Evolutionary conservation across 2,113 vertebrate genomes (phyloP).

Genomic region (Corydoras sp.): DNA sequence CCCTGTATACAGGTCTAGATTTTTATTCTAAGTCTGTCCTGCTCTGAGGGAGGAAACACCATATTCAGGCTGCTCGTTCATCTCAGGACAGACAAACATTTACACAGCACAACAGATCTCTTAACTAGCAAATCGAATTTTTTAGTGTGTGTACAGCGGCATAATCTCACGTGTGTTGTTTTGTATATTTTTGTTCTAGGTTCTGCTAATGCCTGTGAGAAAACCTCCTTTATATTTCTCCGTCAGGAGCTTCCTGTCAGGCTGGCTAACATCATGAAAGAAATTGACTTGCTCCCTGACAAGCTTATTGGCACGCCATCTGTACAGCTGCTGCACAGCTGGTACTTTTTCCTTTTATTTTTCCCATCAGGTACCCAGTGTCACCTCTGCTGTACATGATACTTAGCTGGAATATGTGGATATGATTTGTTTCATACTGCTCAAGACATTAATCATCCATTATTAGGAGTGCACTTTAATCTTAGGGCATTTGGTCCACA

Average conservation of each 20-base stretch:
- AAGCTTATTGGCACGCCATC: conserved; percentile 82
- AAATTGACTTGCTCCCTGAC: conserved; percentile 91
- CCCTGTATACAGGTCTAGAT: too few species aligned
- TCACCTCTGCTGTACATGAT: background rate
- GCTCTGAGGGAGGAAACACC: too few species aligned
- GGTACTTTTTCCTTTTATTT: conserved; percentile 61
- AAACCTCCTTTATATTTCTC: conserved; percentile 91
- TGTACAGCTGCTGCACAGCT: conserved; percentile 84
- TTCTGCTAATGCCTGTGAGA: conserved; percentile 90
- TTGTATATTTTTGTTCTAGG: conserved; percentile 60
- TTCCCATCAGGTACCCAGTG: background rate
- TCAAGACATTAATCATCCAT: conserved; percentile 1
- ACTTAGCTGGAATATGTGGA: background rate
- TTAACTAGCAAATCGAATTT: background rate
- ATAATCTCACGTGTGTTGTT: background rate
- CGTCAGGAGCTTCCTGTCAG: conserved; percentile 93
- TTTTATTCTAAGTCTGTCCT: too few species aligned
- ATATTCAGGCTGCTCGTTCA: too few species aligned
- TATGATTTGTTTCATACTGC: background rate
- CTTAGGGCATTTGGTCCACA: background rate
- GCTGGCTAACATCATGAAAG: conserved; percentile 93
- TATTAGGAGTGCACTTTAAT: conserved; percentile 3
- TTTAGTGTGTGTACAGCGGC: background rate
- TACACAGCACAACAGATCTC: too few species aligned
- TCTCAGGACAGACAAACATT: too few species aligned